Evolutionary conservation across 1,140 invertebrate species (phyloP).

Genomic region (Condylostylus longicornis): DNA sequence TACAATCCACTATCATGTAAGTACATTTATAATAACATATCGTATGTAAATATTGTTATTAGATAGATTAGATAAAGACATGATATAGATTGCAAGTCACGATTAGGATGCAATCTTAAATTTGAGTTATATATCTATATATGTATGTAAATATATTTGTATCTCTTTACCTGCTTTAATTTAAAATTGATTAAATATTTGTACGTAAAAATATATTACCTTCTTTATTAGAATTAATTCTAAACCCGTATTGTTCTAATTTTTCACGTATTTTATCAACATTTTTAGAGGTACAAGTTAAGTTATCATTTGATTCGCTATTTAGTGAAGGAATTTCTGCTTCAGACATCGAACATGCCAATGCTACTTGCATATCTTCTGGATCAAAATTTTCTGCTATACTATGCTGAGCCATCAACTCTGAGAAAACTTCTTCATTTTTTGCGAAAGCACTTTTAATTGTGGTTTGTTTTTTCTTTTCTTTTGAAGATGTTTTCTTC

Average conservation of each 20-base stretch:
- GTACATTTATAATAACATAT: too few species aligned
- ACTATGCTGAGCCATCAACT: constrained; percentile 25
- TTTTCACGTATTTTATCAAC: constrained; percentile 15
- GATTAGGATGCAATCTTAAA: too few species aligned
- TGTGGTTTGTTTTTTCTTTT: constrained; percentile 15
- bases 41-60: too few species aligned
- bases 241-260: constrained; percentile 23
- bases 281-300: neutral
- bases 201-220: too few species aligned
- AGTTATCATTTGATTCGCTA: constrained; percentile 7
- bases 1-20: too few species aligned
- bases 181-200: too few species aligned
- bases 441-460: constrained; percentile 22
- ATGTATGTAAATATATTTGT: too few species aligned
- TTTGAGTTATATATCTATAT: too few species aligned
- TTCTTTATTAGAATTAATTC: neutral
- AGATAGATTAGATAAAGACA: too few species aligned
- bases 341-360: constrained; percentile 26
- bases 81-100: too few species aligned
- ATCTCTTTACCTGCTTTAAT: too few species aligned
- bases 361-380: constrained; percentile 26
- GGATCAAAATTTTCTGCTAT: constrained; percentile 23
- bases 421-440: constrained; percentile 24
- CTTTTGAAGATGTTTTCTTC: constrained; percentile 1
- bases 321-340: constrained; percentile 11